Evolutionary conservation across 2,888 invertebrate species (phyloP), one percentile per base, ranked within the genome.

Genomic region (Helobdella robusta): DNA sequence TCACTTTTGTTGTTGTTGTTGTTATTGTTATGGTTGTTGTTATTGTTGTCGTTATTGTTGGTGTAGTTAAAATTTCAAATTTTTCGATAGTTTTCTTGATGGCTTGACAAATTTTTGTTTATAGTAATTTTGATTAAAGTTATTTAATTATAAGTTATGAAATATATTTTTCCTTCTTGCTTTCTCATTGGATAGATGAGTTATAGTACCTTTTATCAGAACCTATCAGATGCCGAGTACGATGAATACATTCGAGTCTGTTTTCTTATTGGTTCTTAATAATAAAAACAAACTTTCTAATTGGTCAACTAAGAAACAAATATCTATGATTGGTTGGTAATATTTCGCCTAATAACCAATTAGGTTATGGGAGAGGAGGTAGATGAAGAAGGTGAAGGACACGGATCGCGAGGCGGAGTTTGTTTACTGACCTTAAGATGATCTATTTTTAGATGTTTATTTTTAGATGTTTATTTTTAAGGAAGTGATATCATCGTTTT

Each of bases 191-290:
- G 6, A 8, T 25, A 70, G 70, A 70, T 70, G 70, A 68, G 66
- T 63, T 68, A 67, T 64, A 70, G 70, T 34, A 63, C 62, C 2
- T 70, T 70, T 60, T 70, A 68, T 58, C 69, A 70, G 66, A 64
- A 70, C 54, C 60, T 70, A n/a, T 63, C 64, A n/a, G 70, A 70
- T 36, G 68, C 61, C 23, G 70, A 70, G 60, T 60, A 67, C 32
- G 70, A 70, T n/a, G 70, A 70, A 64, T 70, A 70, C 36, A 50
- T 68, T 35, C 34, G 61, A 52, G 70, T 69, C 66, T 65, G 25
- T 25, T 8, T 44, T 44, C 48, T 46, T 62, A 25, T 28, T 62
- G 6, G 11, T 11, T 15, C 58, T 58, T 23, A 32, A 8, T 28
- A 35, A 5, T 56, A 28, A 23, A 28, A 23, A 56, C n/a, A 28